A percentile compares a stretch with the other conserved stretches of the same genome.
phyloP scores from a whole-genome alignment of 2,113 vertebrate genomes.

The Paralichthys olivaceus region DNA sequence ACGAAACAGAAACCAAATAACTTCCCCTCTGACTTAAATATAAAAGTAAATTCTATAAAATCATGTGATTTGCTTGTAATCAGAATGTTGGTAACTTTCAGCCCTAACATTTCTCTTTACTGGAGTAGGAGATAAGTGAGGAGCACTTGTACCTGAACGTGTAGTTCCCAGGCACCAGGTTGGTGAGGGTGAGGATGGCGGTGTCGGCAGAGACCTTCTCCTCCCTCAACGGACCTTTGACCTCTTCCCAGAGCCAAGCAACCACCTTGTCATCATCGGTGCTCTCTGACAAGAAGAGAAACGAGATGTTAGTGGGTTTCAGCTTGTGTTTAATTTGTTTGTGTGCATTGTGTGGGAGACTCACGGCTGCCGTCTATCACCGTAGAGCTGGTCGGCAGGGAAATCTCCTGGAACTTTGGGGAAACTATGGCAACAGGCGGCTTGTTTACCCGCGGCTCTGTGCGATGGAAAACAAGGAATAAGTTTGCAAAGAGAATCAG shows the following conservation, averaged over 20 bases:
- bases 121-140: not conserved
- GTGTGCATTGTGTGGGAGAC: constrained; percentile 63
- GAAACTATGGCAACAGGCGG: constrained; percentile 94
- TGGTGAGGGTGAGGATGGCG: constrained; percentile 89
- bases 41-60: too few relatives aligned
- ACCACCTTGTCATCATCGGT: constrained; percentile 96
- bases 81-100: not conserved
- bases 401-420: constrained; percentile 94
- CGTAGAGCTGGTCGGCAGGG: constrained; percentile 94
- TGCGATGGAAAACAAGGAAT: constrained; percentile 58
- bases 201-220: constrained; percentile 93
- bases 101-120: not conserved
- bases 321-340: not conserved
- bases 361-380: constrained; percentile 97
- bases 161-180: constrained; percentile 95
- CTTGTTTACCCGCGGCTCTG: constrained; percentile 95
- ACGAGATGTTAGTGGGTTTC: not conserved
- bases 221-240: constrained; percentile 94
- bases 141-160: constrained; percentile 88
- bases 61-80: too few relatives aligned
- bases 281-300: constrained; percentile 84
- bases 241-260: constrained; percentile 94
- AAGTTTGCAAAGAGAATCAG: constrained; percentile 7
- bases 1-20: not conserved
- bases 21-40: too few relatives aligned